Evolutionary conservation across 2,797 vertebrate genomes (phyloP).

Genomic region (Carduelis carduelis): DNA sequence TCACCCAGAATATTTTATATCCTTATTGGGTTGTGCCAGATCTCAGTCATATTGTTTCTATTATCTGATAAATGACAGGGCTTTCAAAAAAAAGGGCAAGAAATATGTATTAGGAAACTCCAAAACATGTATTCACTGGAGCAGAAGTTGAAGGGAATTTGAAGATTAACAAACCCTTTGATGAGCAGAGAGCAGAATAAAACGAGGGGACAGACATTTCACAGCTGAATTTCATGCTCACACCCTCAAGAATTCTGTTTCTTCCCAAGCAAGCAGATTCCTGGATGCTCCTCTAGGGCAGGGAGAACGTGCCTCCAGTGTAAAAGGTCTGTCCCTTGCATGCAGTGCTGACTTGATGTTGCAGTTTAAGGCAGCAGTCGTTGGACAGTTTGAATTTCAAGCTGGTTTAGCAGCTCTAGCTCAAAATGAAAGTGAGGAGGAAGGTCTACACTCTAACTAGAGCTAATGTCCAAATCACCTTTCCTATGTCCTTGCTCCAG

Average conservation of each 20-base stretch:
- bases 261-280: background rate
- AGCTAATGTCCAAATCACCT: background rate
- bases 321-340: background rate
- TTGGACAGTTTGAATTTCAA: background rate
- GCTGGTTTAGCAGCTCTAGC: background rate
- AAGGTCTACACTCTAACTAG: background rate
- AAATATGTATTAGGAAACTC: conserved; percentile 5
- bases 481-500: background rate
- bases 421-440: background rate
- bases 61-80: conserved; percentile 15
- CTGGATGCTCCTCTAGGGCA: background rate
- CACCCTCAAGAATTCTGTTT: background rate
- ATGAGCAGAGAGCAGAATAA: background rate
- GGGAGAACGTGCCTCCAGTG: background rate
- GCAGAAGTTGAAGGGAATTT: conserved; percentile 12
- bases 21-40: conserved; percentile 22
- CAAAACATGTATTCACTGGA: background rate
- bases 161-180: conserved; percentile 19
- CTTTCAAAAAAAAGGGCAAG: conserved; percentile 15
- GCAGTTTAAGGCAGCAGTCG: background rate
- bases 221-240: background rate
- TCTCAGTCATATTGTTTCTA: conserved; percentile 5
- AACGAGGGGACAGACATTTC: background rate
- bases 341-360: accelerated
- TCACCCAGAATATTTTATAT: conserved; percentile 28